phyloP scores from a whole-genome alignment of 2,888 invertebrate species.

The Sinopyrophorus schimmeli region DNA sequence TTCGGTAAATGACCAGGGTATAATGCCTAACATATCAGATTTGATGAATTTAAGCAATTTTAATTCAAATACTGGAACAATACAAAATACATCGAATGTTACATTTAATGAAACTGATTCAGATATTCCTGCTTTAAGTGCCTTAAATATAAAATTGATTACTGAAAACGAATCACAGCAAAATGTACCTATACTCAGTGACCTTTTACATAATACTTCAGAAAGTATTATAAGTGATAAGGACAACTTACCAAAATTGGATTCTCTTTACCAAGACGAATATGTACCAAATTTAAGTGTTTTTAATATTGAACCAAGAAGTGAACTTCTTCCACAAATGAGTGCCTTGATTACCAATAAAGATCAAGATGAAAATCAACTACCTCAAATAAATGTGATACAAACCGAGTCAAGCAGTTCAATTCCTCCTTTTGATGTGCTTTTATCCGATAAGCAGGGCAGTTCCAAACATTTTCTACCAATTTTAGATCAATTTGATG shows the following conservation, averaged over 20 bases:
- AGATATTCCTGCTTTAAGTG: slow-evolving; percentile 31
- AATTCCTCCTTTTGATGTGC: slow-evolving; percentile 15
- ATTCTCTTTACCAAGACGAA: slow-evolving; percentile 6
- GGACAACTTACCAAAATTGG: not conserved
- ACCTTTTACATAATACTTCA: slow-evolving; percentile 26
- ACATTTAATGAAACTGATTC: too few relatives aligned
- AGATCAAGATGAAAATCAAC: not conserved
- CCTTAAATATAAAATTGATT: slow-evolving; percentile 18
- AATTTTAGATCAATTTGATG: slow-evolving; percentile 12
- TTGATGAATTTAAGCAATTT: slow-evolving; percentile 10
- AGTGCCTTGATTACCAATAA: slow-evolving; percentile 8
- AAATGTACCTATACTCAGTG: slow-evolving; percentile 31
- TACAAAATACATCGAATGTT: too few relatives aligned
- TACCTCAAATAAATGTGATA: not conserved
- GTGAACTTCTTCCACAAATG: slow-evolving; percentile 4
- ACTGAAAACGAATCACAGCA: slow-evolving; percentile 15
- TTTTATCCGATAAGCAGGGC: slow-evolving; percentile 8
- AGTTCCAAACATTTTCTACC: slow-evolving; percentile 17
- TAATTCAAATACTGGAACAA: not conserved
- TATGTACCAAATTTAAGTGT: slow-evolving; percentile 33
- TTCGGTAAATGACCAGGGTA: not conserved
- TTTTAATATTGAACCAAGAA: slow-evolving; percentile 15
- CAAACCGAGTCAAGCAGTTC: slow-evolving; percentile 3
- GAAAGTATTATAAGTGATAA: too few relatives aligned
- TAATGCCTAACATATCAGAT: slow-evolving; percentile 14